Percentiles rank a stretch among this genome's conserved stretches.
Evolutionary conservation across 2,113 vertebrate genomes (phyloP).

Genomic region (Tyto alba): DNA sequence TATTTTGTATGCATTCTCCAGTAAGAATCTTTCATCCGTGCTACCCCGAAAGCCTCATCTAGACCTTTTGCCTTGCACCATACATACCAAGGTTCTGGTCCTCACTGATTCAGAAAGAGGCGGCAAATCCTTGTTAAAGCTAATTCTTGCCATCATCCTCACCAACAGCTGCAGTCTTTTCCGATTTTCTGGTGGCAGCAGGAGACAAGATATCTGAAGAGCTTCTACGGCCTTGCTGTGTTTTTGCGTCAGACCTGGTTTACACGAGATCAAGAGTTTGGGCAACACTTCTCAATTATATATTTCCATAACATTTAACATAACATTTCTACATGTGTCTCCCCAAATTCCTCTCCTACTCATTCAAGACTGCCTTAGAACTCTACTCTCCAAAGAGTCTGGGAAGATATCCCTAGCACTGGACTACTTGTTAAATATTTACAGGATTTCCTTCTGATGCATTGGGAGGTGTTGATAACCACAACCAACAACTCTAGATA

Average conservation of each 20-base stretch:
- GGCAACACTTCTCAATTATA: neutral
- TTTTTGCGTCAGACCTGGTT: constrained; percentile 72
- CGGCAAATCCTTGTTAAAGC: constrained; percentile 77
- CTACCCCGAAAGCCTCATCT: neutral
- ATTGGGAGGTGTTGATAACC: neutral
- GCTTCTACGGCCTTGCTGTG: constrained; percentile 75
- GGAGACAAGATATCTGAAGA: constrained; percentile 82
- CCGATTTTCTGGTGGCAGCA: constrained; percentile 82
- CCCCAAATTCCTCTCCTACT: neutral
- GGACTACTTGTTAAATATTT: neutral
- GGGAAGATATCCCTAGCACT: neutral
- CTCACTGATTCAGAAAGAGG: constrained; percentile 77
- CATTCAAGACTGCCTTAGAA: neutral
- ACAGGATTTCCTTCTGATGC: neutral
- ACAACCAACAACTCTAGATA: neutral
- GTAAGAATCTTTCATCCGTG: neutral
- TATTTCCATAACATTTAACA: neutral
- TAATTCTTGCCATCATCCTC: constrained; percentile 81
- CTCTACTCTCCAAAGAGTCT: neutral
- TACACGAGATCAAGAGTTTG: neutral
- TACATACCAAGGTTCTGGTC: constrained; percentile 77
- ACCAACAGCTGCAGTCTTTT: constrained; percentile 81
- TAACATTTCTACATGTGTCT: neutral
- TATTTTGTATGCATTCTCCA: neutral
- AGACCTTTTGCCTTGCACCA: neutral